phyloP scores from a whole-genome alignment of 1,140 invertebrate genomes.

The Heliconius melpomene region DNA sequence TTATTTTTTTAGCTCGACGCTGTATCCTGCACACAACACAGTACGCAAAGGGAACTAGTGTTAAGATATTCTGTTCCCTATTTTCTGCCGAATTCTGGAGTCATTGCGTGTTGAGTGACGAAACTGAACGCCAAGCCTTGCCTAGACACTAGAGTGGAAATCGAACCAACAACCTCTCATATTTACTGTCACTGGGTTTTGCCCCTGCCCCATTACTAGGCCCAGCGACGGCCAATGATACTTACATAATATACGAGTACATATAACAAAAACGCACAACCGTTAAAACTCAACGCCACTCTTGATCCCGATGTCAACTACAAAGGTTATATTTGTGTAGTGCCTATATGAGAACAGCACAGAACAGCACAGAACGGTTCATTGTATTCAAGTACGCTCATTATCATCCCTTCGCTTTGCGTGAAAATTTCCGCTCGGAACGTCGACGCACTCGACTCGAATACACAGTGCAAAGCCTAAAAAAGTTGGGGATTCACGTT shows the following conservation, averaged over 20 bases:
- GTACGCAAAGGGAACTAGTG: too few species aligned
- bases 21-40: too few species aligned
- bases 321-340: not conserved
- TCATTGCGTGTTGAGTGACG: too few species aligned
- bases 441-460: constrained; percentile 30
- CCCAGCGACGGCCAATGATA: not conserved
- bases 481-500: constrained; percentile 7
- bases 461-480: constrained; percentile 5
- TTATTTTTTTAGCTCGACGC: too few species aligned
- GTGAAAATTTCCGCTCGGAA: constrained; percentile 39
- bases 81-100: too few species aligned
- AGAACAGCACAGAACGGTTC: constrained; percentile 9
- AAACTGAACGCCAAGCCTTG: too few species aligned
- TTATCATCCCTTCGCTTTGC: constrained; percentile 39
- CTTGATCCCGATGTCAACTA: constrained; percentile 10
- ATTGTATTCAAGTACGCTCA: constrained; percentile 30
- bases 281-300: not conserved
- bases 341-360: not conserved
- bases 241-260: not conserved
- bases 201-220: too few species aligned
- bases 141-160: too few species aligned
- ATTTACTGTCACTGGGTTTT: too few species aligned
- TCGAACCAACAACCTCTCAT: too few species aligned
- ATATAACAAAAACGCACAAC: not conserved
- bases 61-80: too few species aligned